Evolutionary conservation across 2,888 invertebrate genomes (phyloP).

Genomic region (Andricus quercusramuli): DNA sequence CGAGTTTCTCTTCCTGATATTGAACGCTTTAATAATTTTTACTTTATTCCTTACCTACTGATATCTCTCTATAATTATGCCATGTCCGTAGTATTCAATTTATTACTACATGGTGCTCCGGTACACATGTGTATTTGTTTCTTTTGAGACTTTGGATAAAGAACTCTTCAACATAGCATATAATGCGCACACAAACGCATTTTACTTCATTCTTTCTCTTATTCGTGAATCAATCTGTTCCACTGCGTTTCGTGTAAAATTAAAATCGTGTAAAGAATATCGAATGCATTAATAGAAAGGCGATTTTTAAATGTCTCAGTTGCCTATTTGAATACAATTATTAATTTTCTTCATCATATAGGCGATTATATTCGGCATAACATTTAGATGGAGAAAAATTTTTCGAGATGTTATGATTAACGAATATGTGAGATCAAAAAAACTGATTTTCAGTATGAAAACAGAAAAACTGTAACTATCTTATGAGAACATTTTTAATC

Average conservation of each 20-base stretch:
- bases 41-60: background rate
- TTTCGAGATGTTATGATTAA: no score
- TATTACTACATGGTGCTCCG: background rate
- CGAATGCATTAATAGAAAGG: background rate
- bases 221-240: background rate
- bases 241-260: no score
- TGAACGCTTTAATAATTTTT: background rate
- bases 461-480: no score
- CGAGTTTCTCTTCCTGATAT: slow-evolving; percentile 3
- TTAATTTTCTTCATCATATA: no score
- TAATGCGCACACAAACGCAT: background rate
- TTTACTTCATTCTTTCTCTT: background rate
- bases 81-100: background rate
- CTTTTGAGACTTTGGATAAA: background rate
- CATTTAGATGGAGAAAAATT: no score
- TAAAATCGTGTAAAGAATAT: background rate
- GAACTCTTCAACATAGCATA: background rate
- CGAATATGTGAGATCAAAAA: no score
- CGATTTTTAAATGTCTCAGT: background rate
- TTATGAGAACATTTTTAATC: no score
- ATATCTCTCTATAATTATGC: background rate
- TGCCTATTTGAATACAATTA: background rate
- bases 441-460: no score
- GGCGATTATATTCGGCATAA: no score
- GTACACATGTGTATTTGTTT: background rate